Base-by-base conservation (phyloP, 2,113 vertebrate genomes). In the Amblyornis subalaris region DNA sequence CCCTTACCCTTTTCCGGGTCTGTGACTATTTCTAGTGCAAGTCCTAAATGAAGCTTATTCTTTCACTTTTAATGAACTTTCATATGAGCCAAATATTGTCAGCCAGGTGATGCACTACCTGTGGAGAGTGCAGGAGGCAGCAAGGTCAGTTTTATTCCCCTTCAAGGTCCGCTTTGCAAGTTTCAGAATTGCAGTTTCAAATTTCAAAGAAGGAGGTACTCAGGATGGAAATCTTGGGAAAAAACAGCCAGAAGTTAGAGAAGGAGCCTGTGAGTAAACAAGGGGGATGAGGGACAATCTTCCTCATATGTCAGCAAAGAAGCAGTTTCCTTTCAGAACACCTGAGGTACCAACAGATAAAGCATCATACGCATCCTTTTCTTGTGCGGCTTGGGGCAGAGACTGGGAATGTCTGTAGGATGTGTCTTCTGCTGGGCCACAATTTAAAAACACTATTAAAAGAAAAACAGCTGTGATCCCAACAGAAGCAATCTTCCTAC, bases 401-500 rank as follows among this genome's bases (percentile, higher is more conserved):
- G 31, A 5, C 19, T 81, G 31, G 23, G 15, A 85, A 85, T 51
- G 7, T 69, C 57, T 71, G 15, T 33, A 77, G 28, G 48, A 66
- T 45, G 15, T 26, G 7, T 75, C 16, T 82, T 65, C 54, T 8
- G 24, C 28, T 61, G 28, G 33, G 18, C 33, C 42, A 60, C 19
- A 65, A 79, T 77, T 74, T 86, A 42, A 90, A 93, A 88, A 42
- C 31, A 21, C 29, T 65, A 14, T 74, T 76, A 40, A 25, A 64
- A 35, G 57, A 70, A 76, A 91, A 91, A 9, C 7, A 82, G 12
- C 36, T 87, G 85, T 65, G 51, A 84, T 93, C 51, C 12, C 25
- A 94, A 81, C 21, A 90, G 91, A 94, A 87, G 14, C 18, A 91
- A 60, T 87, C 33, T 86, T 89, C 76, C 28, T 90, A 65, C 51